Conservation (phyloP, 2,888 invertebrate genomes). For the Hydriomena furcata region DNA sequence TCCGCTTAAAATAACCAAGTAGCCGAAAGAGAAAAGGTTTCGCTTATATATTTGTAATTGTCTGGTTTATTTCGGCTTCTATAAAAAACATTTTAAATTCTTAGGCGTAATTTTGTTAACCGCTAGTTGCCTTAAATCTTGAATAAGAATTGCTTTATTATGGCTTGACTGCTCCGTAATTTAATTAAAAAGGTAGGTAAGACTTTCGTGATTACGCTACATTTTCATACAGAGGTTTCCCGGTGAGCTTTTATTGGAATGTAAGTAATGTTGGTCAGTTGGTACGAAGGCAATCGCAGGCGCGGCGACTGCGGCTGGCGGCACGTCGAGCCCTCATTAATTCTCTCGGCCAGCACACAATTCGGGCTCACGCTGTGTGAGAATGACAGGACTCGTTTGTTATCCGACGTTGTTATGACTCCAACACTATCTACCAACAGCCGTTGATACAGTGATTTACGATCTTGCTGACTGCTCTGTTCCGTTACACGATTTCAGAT, state of each 20-base stretch:
- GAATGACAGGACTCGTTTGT: conserved; percentile 70
- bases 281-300: conserved; percentile 33
- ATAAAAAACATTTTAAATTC: conserved; percentile 43
- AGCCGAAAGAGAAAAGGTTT: conserved; percentile 40
- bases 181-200: conserved; percentile 16
- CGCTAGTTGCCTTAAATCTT: conserved; percentile 18
- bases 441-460: conserved; percentile 50
- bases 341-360: conserved; percentile 54
- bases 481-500: conserved; percentile 37
- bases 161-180: conserved; percentile 20
- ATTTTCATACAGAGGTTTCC: conserved; percentile 13
- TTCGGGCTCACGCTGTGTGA: conserved; percentile 56
- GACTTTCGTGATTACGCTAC: conserved; percentile 6
- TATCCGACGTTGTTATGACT: conserved; percentile 61
- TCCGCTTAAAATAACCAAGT: conserved; percentile 49
- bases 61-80: conserved; percentile 45
- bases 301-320: conserved; percentile 38
- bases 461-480: conserved; percentile 36
- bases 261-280: conserved; percentile 27
- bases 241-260: conserved; percentile 16
- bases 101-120: conserved; percentile 15
- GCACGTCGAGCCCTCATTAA: conserved; percentile 57
- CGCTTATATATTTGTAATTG: conserved; percentile 59
- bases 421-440: conserved; percentile 62
- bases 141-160: conserved; percentile 18